Evolutionary conservation across 2,888 invertebrate species (phyloP).

Genomic region (Bimastos eiseni): DNA sequence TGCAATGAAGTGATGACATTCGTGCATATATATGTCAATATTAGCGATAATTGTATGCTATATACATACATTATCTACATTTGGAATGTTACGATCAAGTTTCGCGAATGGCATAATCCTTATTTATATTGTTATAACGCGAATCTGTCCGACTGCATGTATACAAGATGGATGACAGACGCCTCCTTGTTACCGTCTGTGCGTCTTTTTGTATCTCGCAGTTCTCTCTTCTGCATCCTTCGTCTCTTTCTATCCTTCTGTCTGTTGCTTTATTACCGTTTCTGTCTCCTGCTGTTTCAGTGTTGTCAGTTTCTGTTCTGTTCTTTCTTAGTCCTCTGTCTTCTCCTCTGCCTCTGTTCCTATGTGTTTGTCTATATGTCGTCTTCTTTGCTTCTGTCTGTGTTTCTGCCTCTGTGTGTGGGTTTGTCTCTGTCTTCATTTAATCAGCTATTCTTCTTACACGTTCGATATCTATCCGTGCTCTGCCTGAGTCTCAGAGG

Average conservation of each 20-base stretch:
- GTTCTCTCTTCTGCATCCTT: neutral
- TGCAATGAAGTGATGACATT: too few relatives aligned
- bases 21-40: conserved; percentile 24
- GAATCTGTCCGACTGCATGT: neutral
- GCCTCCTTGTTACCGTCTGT: neutral
- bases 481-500: neutral
- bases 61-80: neutral
- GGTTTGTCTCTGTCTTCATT: neutral
- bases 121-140: neutral
- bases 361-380: conserved; percentile 13
- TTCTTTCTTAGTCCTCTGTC: conserved; percentile 20
- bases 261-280: conserved; percentile 19
- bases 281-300: conserved; percentile 9
- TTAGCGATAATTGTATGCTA: neutral
- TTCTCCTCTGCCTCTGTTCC: conserved; percentile 26
- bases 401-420: conserved; percentile 32
- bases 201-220: conserved; percentile 25
- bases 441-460: too few relatives aligned
- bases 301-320: neutral
- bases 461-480: neutral
- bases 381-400: conserved; percentile 16
- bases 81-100: neutral
- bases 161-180: neutral
- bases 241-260: conserved; percentile 28
- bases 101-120: neutral